Base-by-base conservation (phyloP, 2,113 vertebrate genomes). In the Solea solea region DNA sequence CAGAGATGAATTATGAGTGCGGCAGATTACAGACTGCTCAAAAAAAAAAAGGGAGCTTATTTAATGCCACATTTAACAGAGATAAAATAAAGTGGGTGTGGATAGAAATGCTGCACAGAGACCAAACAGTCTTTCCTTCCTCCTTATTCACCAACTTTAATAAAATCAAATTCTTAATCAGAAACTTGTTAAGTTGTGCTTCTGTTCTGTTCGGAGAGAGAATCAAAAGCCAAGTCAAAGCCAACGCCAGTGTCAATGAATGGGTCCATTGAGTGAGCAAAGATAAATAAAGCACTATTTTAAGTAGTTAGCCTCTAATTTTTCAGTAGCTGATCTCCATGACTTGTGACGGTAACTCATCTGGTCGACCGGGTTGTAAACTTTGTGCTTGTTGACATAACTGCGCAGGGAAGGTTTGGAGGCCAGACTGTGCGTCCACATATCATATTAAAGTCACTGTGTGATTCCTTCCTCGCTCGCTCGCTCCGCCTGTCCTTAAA, bases 211-310 rank as follows among this genome's bases (percentile, higher is more conserved):
- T 21, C 21, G 1, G 21, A 21, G 21, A 34, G 34, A 34, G 2
- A 34, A 34, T 34, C 3, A 34, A n/a, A n/a, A n/a, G n/a, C n/a
- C n/a, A n/a, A 60, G 69, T 71, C 7, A 21, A 66, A 76, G 76
- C 55, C 80, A 34, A 64, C 53, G 84, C 82, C 76, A 68, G 86
- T 82, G 86, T 80, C 76, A 84, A 74, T 87, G 86, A 91, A 89
- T 91, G 74, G 60, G 21, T 78, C 88, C 90, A 83, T 91, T 93
- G 90, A 90, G 67, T 54, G 2, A 6, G 72, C 79, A 65, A 87
- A 84, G 80, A 85, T 84, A 80, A 89, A 88, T 87, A 77, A 88
- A 86, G 75, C 70, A 65, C 52, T 21, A 51, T 85, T 90, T 91
- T 89, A 53, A 61, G 76, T 80, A 85, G 71, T 84, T 86, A 74